A percentile compares a stretch with the other conserved stretches of the same genome.
Conservation (phyloP, 2,888 invertebrate species). For the Tromatobia lineatoria region DNA sequence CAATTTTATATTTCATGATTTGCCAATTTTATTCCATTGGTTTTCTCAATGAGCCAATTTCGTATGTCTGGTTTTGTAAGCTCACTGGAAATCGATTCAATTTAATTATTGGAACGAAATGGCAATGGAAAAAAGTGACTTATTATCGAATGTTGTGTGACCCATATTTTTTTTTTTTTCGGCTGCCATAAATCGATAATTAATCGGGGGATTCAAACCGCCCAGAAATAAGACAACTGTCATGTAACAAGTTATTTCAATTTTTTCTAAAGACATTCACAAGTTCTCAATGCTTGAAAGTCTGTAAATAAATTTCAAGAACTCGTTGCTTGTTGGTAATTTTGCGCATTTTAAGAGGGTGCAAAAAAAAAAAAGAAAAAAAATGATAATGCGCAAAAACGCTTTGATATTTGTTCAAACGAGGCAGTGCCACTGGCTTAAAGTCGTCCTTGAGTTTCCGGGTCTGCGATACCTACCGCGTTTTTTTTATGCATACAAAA, state of each 20-base stretch:
- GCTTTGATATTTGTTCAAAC: constrained; percentile 34
- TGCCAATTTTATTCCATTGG: no score
- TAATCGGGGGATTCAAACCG: background rate
- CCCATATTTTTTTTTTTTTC: no score
- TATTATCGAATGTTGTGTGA: no score
- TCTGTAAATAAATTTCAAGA: background rate
- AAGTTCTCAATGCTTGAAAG: background rate
- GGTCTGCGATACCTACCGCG: background rate
- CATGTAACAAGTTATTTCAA: background rate
- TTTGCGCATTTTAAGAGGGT: background rate
- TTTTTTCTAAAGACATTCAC: background rate
- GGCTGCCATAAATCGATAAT: no score
- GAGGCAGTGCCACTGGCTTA: background rate
- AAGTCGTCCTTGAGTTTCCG: background rate
- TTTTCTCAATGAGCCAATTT: no score
- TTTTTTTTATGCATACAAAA: constrained; percentile 53
- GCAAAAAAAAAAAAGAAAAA: constrained; percentile 5
- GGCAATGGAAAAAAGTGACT: no score
- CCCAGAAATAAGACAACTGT: background rate
- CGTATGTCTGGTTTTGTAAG: no score
- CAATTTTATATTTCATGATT: no score
- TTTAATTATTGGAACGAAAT: no score
- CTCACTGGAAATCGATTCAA: no score
- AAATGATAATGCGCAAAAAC: constrained; percentile 20
- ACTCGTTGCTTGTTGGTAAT: background rate